Conservation (phyloP, 2,888 invertebrate species). For the Beris chalybata region DNA sequence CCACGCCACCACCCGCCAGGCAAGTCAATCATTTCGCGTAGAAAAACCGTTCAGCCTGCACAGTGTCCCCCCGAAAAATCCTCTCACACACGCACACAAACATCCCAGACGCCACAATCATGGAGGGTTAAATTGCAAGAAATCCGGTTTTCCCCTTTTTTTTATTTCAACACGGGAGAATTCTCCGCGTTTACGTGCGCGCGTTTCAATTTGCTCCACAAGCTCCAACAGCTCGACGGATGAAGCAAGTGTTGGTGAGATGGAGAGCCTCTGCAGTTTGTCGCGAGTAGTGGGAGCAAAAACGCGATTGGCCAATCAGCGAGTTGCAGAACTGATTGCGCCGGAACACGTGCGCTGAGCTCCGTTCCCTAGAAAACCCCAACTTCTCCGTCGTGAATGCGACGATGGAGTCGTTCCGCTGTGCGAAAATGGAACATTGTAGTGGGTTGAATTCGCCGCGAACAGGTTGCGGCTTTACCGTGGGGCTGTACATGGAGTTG, state of each 20-base stretch:
- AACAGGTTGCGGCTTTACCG: background rate
- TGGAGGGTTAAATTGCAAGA: background rate
- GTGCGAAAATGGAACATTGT: slow-evolving; percentile 12
- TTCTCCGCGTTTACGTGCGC: background rate
- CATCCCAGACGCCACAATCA: background rate
- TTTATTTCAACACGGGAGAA: no score
- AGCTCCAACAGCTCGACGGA: background rate
- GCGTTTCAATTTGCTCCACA: slow-evolving; percentile 17
- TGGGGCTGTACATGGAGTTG: no score
- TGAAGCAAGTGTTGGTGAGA: background rate
- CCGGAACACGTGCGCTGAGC: slow-evolving; percentile 22
- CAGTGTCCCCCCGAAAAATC: background rate
- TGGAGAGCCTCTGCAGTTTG: slow-evolving; percentile 7
- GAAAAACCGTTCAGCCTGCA: background rate
- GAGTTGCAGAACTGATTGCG: slow-evolving; percentile 12
- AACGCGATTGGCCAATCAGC: slow-evolving; percentile 6
- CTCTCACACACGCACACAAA: background rate
- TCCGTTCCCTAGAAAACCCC: slow-evolving; percentile 15
- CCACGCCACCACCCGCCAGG: slow-evolving; percentile 1
- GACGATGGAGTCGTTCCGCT: background rate
- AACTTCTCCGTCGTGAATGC: slow-evolving; percentile 17
- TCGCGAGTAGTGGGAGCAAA: slow-evolving; percentile 1
- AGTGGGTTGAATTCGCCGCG: slow-evolving; percentile 22
- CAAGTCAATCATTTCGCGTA: slow-evolving; percentile 10
- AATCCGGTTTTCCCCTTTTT: slow-evolving; percentile 20